phyloP scores from a whole-genome alignment of 2,797 vertebrate genomes.

The Loriculus beryllinus region DNA sequence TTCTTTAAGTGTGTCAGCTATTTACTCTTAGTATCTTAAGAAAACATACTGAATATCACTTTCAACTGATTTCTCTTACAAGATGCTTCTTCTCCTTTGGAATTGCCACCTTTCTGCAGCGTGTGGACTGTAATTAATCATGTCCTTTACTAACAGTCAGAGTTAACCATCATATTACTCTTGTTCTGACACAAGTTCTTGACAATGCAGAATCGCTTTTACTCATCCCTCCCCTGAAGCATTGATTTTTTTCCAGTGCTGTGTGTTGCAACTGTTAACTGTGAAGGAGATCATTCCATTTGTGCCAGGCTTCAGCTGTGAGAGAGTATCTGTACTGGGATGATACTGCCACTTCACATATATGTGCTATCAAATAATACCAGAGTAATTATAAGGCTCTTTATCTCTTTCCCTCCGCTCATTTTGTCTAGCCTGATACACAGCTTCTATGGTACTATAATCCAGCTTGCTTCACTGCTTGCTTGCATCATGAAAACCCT shows the following conservation, averaged over 20 bases:
- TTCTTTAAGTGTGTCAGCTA: not conserved
- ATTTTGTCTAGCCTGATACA: not conserved
- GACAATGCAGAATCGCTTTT: accelerated
- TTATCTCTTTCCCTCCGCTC: not conserved
- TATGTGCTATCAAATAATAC: not conserved
- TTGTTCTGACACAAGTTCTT: not conserved
- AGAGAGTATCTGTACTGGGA: not conserved
- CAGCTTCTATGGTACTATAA: not conserved
- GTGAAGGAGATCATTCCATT: not conserved
- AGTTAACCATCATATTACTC: not conserved
- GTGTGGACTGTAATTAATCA: not conserved
- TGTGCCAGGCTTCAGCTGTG: not conserved
- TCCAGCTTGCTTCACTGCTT: not conserved
- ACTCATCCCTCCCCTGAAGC: not conserved
- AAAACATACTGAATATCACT: not conserved
- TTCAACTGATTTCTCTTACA: not conserved
- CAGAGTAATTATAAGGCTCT: not conserved
- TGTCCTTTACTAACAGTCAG: not conserved
- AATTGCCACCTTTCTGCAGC: not conserved
- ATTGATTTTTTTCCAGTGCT: not conserved
- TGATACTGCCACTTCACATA: not conserved
- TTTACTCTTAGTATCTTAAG: not conserved
- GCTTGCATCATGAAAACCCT: not conserved
- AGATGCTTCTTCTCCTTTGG: not conserved
- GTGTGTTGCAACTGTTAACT: not conserved